phyloP scores from a whole-genome alignment of 2,113 vertebrate genomes.

The Calonectris borealis region DNA sequence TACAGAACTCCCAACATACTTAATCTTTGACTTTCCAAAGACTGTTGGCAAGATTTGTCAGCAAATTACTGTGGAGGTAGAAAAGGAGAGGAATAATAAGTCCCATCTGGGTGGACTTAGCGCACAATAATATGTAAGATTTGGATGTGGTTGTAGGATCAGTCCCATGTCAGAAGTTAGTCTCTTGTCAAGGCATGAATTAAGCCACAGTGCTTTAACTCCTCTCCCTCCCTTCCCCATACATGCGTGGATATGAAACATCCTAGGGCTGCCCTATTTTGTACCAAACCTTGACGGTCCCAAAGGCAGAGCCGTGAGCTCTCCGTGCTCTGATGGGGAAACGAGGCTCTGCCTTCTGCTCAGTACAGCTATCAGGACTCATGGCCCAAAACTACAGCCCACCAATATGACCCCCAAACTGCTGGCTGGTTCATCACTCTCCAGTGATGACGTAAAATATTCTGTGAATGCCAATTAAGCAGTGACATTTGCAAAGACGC shows the following conservation, averaged over 20 bases:
- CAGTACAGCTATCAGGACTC: neutral
- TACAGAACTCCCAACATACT: neutral
- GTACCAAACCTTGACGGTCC: neutral
- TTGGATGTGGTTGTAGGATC: neutral
- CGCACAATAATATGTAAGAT: neutral
- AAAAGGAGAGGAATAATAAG: neutral
- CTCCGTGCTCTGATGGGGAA: neutral
- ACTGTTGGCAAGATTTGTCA: neutral
- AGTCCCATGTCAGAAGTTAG: neutral
- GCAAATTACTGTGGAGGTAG: neutral
- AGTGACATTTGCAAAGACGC: neutral
- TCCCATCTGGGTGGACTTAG: neutral
- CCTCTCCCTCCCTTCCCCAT: neutral
- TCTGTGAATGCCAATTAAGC: neutral
- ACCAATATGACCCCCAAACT: neutral
- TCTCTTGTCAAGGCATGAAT: neutral
- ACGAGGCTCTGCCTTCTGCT: neutral
- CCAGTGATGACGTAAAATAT: neutral
- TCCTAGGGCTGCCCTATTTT: neutral
- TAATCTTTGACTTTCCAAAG: neutral
- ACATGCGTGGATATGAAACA: neutral
- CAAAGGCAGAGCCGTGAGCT: neutral
- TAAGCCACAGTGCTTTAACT: neutral
- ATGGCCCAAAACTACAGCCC: neutral
- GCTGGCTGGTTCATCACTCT: neutral